Evolutionary conservation across 2,888 invertebrate species (phyloP).

Genomic region (Aphrophora alni): DNA sequence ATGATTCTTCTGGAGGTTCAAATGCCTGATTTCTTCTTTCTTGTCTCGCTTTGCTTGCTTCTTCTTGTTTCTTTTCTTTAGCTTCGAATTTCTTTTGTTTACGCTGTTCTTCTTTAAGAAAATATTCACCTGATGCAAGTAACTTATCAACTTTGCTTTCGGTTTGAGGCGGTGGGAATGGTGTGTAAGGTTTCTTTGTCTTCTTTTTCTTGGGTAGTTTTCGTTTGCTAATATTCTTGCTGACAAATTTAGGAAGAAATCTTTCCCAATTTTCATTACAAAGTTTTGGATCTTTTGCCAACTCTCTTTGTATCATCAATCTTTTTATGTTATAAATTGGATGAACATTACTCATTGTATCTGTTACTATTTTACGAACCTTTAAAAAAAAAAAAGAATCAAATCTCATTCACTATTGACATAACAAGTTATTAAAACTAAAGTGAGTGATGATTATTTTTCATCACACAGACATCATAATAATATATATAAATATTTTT

Average conservation of each 20-base stretch:
- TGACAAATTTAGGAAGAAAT: constrained; percentile 93
- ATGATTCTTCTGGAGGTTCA: constrained; percentile 76
- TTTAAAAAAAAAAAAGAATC: constrained; percentile 50
- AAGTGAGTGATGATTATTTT: too few species aligned
- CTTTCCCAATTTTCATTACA: constrained; percentile 96
- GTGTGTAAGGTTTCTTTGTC: constrained; percentile 93
- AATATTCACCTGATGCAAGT: constrained; percentile 95
- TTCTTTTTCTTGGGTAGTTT: constrained; percentile 89
- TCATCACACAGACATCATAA: too few species aligned
- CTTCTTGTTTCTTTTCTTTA: constrained; percentile 77
- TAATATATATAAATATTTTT: too few species aligned
- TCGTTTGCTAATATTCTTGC: constrained; percentile 85
- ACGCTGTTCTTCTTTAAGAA: constrained; percentile 86
- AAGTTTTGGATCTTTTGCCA: constrained; percentile 90
- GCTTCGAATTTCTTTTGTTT: constrained; percentile 73
- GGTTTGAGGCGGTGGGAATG: constrained; percentile 93
- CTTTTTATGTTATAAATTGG: constrained; percentile 98
- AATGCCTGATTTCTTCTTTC: constrained; percentile 82
- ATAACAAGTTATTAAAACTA: too few species aligned
- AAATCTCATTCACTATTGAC: too few species aligned
- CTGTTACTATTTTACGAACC: constrained; percentile 88
- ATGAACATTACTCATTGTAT: constrained; percentile 98
- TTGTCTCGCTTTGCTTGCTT: constrained; percentile 73
- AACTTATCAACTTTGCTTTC: constrained; percentile 93
- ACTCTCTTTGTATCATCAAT: constrained; percentile 95